Evolutionary conservation across 1,140 invertebrate species (phyloP).

Genomic region (Pseudoatta argentina): DNA sequence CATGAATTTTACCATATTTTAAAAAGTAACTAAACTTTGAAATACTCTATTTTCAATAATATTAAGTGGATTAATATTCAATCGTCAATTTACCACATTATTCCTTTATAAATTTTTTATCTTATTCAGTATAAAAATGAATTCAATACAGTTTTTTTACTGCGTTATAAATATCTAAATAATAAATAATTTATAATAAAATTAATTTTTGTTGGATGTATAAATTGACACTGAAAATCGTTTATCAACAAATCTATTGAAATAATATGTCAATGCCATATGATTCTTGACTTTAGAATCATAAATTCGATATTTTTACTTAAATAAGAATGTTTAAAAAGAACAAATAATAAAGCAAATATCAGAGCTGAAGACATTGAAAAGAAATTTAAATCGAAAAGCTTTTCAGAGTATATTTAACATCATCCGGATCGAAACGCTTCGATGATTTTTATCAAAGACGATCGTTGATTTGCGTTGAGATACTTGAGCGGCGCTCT

Average conservation of each 20-base stretch:
- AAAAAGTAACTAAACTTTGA: not conserved
- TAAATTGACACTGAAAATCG: not conserved
- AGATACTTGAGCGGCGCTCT: constrained; percentile 10
- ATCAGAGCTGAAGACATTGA: constrained; percentile 13
- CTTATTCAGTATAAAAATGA: not conserved
- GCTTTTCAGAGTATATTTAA: constrained; percentile 16
- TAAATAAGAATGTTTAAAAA: constrained; percentile 6
- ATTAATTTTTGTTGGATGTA: constrained; percentile 5
- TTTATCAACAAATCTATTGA: not conserved
- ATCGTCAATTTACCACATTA: not conserved
- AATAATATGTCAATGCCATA: not conserved
- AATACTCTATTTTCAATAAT: not conserved
- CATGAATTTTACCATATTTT: not conserved
- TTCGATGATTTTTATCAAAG: constrained; percentile 42
- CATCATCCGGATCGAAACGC: constrained; percentile 17
- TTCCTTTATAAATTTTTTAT: not conserved
- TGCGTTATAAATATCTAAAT: not conserved
- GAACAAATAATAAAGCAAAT: constrained; percentile 5
- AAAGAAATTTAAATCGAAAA: constrained; percentile 38
- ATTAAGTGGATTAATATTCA: not conserved
- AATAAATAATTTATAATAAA: constrained; percentile 12
- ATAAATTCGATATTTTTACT: constrained; percentile 23
- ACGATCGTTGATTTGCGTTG: constrained; percentile 39
- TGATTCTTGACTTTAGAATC: constrained; percentile 30
- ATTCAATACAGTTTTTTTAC: not conserved